Evolutionary conservation across 2,113 vertebrate species (phyloP), one percentile per base, ranked within the genome.

Genomic region (Romanogobio albipinnatus): DNA sequence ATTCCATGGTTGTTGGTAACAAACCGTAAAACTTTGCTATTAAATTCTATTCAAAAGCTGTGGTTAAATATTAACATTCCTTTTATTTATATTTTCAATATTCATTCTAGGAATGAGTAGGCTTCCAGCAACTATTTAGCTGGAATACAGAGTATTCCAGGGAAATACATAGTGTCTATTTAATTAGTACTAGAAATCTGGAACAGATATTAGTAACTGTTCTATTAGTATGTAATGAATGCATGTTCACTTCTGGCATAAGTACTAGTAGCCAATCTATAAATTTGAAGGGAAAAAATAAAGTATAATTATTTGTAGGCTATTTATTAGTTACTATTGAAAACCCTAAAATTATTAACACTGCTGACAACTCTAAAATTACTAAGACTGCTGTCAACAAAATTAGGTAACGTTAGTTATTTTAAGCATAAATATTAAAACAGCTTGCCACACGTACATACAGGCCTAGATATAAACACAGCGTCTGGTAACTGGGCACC

Each of bases 401-500:
- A 29, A 47, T n/a, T 5, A 0, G 9, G 19, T 56, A 11, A 47
- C 45, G 9, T 36, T 36, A 24, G 53, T 36, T 58, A 14, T 19
- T 43, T 78, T 7, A 36, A 43, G 33, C 29, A 24, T 77, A 58
- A 11, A 58, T n/a, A 53, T 9, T 36, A 36, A 78, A 4, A 0
- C 56, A 8, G 76, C 76, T 78, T 78, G 76, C 76, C 76, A 78
- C 33, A 78, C 7, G 26, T 33, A 56, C 62, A 58, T 10, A 4
- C 84, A 74, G 84, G 84, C 84, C 84, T 86, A 70, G 10, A 82
- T 82, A 66, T 58, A 82, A 82, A 70, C 80, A 68, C 68, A 19
- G 58, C 58, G 70, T 49, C 68, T 47, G 58, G 39, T 13, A 62
- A 47, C 56, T 13, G 64, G 73, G 80, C 64, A 49, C 64, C 64